A percentile compares a stretch with the other conserved stretches of the same genome.
phyloP scores from a whole-genome alignment of 2,797 vertebrate species.

The Cynopterus sphinx region DNA sequence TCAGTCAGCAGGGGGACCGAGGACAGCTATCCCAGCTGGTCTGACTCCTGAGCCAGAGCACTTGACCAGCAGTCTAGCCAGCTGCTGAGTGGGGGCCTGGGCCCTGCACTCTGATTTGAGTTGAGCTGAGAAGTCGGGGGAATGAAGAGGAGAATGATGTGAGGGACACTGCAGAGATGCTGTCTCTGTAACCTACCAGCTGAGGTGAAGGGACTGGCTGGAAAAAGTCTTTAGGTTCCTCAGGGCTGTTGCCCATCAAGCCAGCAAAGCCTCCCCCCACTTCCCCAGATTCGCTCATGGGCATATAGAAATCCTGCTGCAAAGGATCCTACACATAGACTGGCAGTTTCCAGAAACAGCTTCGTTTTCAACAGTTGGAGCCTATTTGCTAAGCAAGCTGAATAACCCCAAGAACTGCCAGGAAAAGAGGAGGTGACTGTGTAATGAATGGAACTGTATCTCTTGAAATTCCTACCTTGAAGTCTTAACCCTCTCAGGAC shows the following conservation, averaged over 20 bases:
- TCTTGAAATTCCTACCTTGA: background rate
- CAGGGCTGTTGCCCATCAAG: background rate
- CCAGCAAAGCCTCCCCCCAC: background rate
- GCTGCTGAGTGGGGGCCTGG: no score
- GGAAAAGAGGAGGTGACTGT: background rate
- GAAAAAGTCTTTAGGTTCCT: background rate
- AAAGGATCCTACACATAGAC: background rate
- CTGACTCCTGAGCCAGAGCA: background rate
- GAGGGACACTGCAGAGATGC: background rate
- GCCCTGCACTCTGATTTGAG: background rate
- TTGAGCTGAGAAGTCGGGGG: background rate
- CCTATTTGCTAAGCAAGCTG: background rate
- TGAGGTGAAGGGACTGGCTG: background rate
- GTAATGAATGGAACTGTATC: background rate
- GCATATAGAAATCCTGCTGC: background rate
- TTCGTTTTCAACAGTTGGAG: background rate
- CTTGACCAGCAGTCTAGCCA: background rate
- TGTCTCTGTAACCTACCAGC: background rate
- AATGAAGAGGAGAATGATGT: background rate
- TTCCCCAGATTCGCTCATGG: background rate
- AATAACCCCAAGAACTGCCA: background rate
- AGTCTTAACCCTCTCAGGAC: background rate
- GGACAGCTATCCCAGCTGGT: background rate
- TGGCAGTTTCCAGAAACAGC: background rate
- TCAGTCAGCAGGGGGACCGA: background rate